phyloP scores from a whole-genome alignment of 2,113 vertebrate species.

The Mesocricetus auratus region DNA sequence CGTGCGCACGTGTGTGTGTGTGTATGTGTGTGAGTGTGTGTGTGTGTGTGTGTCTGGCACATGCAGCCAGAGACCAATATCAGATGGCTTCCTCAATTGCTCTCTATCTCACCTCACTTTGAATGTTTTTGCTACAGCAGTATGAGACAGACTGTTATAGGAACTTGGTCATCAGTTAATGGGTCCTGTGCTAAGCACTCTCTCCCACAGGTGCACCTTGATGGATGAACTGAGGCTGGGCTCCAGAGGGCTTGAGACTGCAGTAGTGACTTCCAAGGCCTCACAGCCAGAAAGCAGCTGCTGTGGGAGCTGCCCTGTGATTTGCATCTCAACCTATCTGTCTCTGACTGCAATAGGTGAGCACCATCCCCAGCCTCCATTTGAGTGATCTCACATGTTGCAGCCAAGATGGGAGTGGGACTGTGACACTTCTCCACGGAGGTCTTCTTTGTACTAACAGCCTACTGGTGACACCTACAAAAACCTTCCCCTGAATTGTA shows the following conservation, averaged over 20 bases:
- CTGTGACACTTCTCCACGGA: background rate
- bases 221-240: background rate
- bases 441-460: background rate
- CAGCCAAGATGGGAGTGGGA: background rate
- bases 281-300: background rate
- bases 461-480: background rate
- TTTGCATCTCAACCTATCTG: background rate
- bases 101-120: background rate
- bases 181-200: too few relatives aligned
- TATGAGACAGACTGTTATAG: background rate
- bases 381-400: background rate
- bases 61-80: background rate
- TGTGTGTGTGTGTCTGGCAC: too few relatives aligned
- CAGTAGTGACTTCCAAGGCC: accelerated
- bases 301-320: accelerated
- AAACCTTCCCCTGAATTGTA: background rate
- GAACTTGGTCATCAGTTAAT: background rate
- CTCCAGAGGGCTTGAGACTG: too few relatives aligned
- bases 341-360: background rate
- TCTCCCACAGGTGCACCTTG: background rate
- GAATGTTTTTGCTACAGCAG: background rate
- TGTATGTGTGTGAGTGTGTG: too few relatives aligned
- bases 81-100: too few relatives aligned
- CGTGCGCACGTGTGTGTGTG: background rate
- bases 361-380: background rate